These are phyloP conservation scores for Rhagophthalmus giganteus DNA, from an alignment of 2,888 invertebrate genomes.

Conservation along the genomic window DNA sequence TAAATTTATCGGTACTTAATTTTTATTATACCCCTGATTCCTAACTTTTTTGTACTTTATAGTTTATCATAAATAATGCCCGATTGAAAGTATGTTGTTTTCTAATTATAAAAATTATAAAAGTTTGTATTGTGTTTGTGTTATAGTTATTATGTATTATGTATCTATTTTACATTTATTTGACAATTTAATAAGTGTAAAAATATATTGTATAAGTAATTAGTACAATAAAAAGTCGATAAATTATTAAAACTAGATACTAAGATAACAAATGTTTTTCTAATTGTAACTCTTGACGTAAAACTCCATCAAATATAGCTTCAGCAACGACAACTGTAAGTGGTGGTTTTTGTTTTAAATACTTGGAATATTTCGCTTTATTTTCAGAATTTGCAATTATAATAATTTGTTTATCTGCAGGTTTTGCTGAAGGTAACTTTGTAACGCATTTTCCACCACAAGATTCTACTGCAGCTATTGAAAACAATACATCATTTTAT, in stretches of 20 bases:
- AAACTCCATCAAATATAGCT: conserved; percentile 51
- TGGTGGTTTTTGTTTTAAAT: conserved; percentile 43
- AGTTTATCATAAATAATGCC: not conserved
- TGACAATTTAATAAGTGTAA: not conserved
- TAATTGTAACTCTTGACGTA: conserved; percentile 45
- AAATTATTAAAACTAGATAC: not conserved
- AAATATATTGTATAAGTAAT: conserved; percentile 1
- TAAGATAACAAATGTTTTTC: conserved; percentile 16
- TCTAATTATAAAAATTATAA: no score
- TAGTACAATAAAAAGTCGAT: not conserved
- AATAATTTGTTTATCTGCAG: conserved; percentile 37
- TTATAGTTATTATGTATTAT: no score
- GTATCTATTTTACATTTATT: not conserved
- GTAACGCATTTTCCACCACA: conserved; percentile 51
- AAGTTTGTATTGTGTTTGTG: no score
- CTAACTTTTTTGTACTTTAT: not conserved
- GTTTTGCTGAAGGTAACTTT: conserved; percentile 39
- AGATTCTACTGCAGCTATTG: conserved; percentile 50
- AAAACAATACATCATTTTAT: not conserved
- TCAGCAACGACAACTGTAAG: conserved; percentile 48
- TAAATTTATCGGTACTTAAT: no score
- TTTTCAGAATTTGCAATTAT: conserved; percentile 46
- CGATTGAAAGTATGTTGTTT: no score
- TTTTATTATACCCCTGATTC: no score
- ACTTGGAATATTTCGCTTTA: conserved; percentile 44